Percentiles rank a stretch among this genome's conserved stretches.
These are phyloP conservation scores for Pangasius krempfi DNA, from an alignment of 2,797 vertebrate species.

Conservation along the genomic window DNA sequence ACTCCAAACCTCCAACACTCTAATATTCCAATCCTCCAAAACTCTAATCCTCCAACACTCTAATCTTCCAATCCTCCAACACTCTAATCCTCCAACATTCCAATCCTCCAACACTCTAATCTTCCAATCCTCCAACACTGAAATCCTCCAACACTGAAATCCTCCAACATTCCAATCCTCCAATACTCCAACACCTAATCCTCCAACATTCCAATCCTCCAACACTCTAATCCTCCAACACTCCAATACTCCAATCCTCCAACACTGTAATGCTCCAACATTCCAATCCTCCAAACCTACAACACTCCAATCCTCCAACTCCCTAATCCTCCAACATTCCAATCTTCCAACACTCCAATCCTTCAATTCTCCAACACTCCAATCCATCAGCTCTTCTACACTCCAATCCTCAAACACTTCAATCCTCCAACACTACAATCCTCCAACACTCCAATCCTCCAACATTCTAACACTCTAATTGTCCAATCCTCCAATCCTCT, in stretches of 20 bases:
- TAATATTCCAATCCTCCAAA: background rate
- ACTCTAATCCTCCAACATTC: background rate
- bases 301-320: background rate
- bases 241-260: background rate
- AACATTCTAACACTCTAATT: background rate
- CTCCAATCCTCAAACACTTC: background rate
- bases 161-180: background rate
- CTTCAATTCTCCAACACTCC: background rate
- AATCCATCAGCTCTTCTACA: background rate
- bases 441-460: background rate
- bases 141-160: background rate
- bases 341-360: background rate
- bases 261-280: background rate
- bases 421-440: background rate
- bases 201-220: background rate
- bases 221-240: background rate
- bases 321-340: background rate
- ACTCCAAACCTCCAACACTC: background rate
- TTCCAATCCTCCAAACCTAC: background rate
- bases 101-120: background rate
- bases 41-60: background rate
- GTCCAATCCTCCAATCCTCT: background rate
- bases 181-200: background rate
- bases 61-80: background rate
- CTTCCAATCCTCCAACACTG: background rate